Evolutionary conservation across 2,888 invertebrate genomes (phyloP).

Genomic region (Palloptera scutellata): DNA sequence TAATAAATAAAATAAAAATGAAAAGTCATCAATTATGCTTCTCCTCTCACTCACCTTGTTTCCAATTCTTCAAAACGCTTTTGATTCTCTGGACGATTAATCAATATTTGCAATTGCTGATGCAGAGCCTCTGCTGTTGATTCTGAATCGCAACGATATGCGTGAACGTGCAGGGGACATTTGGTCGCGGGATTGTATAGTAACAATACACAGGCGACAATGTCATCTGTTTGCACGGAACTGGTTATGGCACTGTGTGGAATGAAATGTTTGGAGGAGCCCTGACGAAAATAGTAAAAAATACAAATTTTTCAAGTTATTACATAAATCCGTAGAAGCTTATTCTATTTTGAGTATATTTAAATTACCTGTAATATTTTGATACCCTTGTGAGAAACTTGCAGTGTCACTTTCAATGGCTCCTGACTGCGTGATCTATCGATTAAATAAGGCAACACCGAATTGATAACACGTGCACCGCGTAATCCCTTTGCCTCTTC

Average conservation of each 20-base stretch:
- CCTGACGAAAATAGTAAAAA: constrained; percentile 46
- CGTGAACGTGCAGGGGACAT: constrained; percentile 95
- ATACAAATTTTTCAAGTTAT: neutral
- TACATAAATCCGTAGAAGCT: too few species aligned
- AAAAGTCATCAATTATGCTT: too few species aligned
- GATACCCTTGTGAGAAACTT: constrained; percentile 90
- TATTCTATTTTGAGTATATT: too few species aligned
- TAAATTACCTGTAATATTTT: constrained; percentile 84
- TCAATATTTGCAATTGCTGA: constrained; percentile 82
- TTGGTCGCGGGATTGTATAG: constrained; percentile 94
- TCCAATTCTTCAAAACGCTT: constrained; percentile 86
- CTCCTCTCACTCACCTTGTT: constrained; percentile 58
- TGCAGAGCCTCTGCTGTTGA: constrained; percentile 90
- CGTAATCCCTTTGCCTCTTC: constrained; percentile 90
- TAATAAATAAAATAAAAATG: too few species aligned
- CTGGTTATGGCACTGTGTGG: constrained; percentile 93
- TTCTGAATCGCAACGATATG: constrained; percentile 91
- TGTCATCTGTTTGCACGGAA: constrained; percentile 88
- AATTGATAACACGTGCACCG: constrained; percentile 85
- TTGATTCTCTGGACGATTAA: constrained; percentile 85
- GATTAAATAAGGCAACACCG: constrained; percentile 84
- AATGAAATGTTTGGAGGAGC: constrained; percentile 89
- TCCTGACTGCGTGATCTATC: constrained; percentile 86
- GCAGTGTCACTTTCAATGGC: constrained; percentile 89
- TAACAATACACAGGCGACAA: constrained; percentile 91